Evolutionary conservation across 2,113 vertebrate genomes (phyloP), one percentile per base, ranked within the genome.

Genomic region (Pedetes capensis): DNA sequence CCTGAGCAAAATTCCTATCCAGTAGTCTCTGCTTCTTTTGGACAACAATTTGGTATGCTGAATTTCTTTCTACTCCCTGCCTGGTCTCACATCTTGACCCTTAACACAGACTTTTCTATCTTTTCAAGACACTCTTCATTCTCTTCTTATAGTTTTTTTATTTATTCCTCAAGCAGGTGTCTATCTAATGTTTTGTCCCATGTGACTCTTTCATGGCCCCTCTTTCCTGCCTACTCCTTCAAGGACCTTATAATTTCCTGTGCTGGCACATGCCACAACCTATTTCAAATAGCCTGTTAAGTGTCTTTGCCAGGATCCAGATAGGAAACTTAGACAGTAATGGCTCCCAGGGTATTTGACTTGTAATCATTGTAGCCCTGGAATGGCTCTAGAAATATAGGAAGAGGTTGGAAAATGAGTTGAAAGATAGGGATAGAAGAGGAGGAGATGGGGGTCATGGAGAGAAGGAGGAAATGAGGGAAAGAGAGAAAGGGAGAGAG

Each of bases 321-420:
- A 25, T 14, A 57, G 22, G 20, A 57, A 85, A 18, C 8, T 57
- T 59, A 94, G 34, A 37, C 0, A 76, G 17, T 14, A 39, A 29
- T 23, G 4, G 1, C 4, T 57, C 8, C 23, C 23, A 1, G 20
- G 11, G 16, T 25, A 0, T 61, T 61, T 68, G 57, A 11, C 7
- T 44, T 57, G 25, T 78, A 6, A 85, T 9, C 17, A 22, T 8
- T 6, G 2, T 53, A 22, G 49, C 37, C 42, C 27, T 78, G 32
- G 37, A 63, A 53, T 39, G 10, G 8, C 37, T 7, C 10, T 63
- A 86, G 34, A 75, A 34, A 69, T 23, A 23, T 18, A 27, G 10
- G 17, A 75, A 57, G 17, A n/a, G 10, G 6, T 39, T 49, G 25
- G 18, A 1, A 85, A 51, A 61, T 29, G 55, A 47, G 0, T 25